These are phyloP conservation scores for Mythimna lalbum DNA, from an alignment of 2,888 invertebrate species.

Conservation along the genomic window DNA sequence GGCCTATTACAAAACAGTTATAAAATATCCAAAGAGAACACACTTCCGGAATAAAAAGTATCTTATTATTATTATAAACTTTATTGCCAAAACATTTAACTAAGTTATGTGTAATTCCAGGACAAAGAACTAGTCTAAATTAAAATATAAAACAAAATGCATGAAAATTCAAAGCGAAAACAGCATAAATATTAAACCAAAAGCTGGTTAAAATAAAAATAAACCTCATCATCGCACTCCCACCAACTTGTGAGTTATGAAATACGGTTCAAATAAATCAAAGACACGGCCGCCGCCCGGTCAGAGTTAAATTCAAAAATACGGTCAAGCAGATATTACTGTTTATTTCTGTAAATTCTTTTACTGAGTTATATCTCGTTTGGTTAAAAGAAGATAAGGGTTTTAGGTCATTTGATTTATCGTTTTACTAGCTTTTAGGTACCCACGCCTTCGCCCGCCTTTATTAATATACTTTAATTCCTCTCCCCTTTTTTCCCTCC, in stretches of 20 bases:
- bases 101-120: too few relatives aligned
- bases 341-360: conserved; percentile 6
- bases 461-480: too few relatives aligned
- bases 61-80: too few relatives aligned
- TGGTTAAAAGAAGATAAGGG: neutral
- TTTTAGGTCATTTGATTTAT: neutral
- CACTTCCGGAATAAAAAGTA: too few relatives aligned
- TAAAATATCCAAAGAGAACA: too few relatives aligned
- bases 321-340: conserved; percentile 14
- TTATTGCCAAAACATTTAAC: too few relatives aligned
- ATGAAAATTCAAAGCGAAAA: neutral
- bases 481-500: too few relatives aligned
- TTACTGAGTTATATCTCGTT: neutral
- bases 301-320: conserved; percentile 28
- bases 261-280: conserved; percentile 36
- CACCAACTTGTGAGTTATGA: conserved; percentile 18
- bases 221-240: neutral
- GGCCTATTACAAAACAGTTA: too few relatives aligned
- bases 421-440: too few relatives aligned
- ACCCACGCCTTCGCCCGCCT: too few relatives aligned
- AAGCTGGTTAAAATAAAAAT: neutral
- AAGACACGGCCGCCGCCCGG: conserved; percentile 3
- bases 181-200: neutral
- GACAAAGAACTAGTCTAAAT: neutral
- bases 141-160: neutral